These are phyloP conservation scores for Halcyon badia DNA, from an alignment of 2,797 vertebrate genomes.

Conservation along the genomic window DNA sequence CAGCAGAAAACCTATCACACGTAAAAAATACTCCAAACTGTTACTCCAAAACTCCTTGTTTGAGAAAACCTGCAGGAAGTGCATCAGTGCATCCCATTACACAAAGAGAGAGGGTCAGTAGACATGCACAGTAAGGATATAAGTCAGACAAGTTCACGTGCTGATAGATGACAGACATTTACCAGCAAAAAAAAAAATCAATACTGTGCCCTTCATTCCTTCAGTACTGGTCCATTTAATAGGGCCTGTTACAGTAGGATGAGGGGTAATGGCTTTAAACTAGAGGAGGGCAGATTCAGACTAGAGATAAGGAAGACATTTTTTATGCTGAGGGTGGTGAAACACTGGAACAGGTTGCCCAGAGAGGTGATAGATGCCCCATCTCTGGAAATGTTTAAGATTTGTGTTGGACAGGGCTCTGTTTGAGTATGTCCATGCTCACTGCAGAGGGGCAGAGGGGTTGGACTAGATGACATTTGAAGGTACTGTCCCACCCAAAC, in stretches of 20 bases:
- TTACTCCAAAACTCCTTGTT: neutral
- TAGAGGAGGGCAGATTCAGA: neutral
- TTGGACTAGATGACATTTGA: neutral
- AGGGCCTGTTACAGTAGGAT: rapidly evolving
- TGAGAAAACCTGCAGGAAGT: neutral
- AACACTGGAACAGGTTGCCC: neutral
- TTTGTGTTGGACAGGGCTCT: neutral
- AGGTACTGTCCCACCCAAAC: neutral
- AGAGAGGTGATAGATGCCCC: neutral
- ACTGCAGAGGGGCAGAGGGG: neutral
- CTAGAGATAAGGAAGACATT: neutral
- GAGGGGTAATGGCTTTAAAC: neutral
- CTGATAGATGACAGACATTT: neutral
- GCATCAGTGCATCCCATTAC: neutral
- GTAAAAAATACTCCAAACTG: neutral
- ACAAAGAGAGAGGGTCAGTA: neutral
- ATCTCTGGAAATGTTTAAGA: neutral
- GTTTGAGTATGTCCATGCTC: neutral
- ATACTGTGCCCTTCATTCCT: neutral
- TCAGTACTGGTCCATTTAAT: neutral
- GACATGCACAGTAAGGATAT: neutral
- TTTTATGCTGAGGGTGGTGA: neutral
- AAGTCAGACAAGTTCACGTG: neutral
- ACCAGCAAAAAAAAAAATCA: neutral
- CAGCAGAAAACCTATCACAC: neutral